Conservation (phyloP, 2,888 invertebrate species). For the Himalopsyche japonica region DNA sequence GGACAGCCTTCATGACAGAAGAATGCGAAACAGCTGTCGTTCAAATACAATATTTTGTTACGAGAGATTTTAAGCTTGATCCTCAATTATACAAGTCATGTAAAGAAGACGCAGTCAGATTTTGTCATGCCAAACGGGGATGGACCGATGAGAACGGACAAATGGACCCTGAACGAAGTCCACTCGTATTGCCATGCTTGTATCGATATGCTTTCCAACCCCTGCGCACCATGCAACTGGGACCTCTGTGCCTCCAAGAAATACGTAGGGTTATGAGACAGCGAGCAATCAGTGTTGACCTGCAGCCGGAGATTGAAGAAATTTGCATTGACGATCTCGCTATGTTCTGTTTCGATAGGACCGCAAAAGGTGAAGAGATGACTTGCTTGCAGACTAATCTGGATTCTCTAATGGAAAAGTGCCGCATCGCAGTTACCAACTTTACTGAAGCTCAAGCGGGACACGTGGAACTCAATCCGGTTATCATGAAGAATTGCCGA, state of each 20-base stretch:
- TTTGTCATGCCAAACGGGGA: conserved; percentile 77
- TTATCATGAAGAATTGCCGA: conserved; percentile 81
- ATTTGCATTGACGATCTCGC: conserved; percentile 86
- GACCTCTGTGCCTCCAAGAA: conserved; percentile 71
- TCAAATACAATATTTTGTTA: conserved; percentile 96
- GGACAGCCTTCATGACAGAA: conserved; percentile 79
- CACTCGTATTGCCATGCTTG: conserved; percentile 87
- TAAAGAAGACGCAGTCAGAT: conserved; percentile 79
- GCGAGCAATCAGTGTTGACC: conserved; percentile 87
- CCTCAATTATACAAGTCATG: conserved; percentile 87
- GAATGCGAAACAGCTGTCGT: conserved; percentile 90
- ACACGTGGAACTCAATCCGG: conserved; percentile 86
- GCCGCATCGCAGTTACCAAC: conserved; percentile 76
- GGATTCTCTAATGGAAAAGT: conserved; percentile 68
- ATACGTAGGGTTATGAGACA: conserved; percentile 91
- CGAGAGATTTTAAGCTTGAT: conserved; percentile 92
- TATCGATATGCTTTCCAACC: conserved; percentile 71
- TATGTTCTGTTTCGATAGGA: conserved; percentile 78
- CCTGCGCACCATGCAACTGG: conserved; percentile 56
- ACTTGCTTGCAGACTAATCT: conserved; percentile 87
- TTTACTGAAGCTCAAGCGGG: conserved; percentile 90
- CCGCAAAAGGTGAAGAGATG: conserved; percentile 90
- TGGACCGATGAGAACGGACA: conserved; percentile 72
- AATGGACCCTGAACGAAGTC: conserved; percentile 77
- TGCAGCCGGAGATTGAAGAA: conserved; percentile 93